Evolutionary conservation across 2,797 vertebrate genomes (phyloP).

Genomic region (Sebastolobus altivelis): DNA sequence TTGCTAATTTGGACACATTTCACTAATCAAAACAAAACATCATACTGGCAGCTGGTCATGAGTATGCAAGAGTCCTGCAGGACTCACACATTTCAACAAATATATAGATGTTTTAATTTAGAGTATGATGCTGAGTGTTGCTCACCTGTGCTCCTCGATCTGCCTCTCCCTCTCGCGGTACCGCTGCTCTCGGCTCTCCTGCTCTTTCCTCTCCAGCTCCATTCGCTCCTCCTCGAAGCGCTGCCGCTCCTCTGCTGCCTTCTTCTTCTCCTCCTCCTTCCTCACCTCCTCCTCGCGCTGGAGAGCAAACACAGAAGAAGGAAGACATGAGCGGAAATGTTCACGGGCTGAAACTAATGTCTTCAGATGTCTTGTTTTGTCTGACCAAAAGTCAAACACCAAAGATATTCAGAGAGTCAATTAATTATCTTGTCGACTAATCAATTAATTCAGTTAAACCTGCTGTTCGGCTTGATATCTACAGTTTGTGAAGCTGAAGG

Average conservation of each 20-base stretch:
- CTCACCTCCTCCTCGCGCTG: slow-evolving; percentile 96
- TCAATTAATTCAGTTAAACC: too few species aligned
- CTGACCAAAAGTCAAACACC: too few species aligned
- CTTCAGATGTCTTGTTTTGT: too few species aligned
- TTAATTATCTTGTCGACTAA: too few species aligned
- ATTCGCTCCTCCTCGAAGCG: slow-evolving; percentile 95
- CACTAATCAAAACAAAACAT: not conserved
- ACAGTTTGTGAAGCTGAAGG: too few species aligned
- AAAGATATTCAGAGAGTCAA: too few species aligned
- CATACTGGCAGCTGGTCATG: not conserved
- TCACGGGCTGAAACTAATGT: too few species aligned
- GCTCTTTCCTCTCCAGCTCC: slow-evolving; percentile 94
- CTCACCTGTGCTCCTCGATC: slow-evolving; percentile 93
- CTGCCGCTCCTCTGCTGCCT: slow-evolving; percentile 91
- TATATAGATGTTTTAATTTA: too few species aligned
- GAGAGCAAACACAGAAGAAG: not conserved
- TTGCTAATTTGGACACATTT: not conserved
- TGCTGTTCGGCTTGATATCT: too few species aligned
- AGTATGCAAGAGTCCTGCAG: not conserved
- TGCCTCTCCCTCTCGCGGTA: slow-evolving; percentile 87
- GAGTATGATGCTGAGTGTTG: too few species aligned
- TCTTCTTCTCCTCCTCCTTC: slow-evolving; percentile 94
- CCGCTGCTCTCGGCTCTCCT: slow-evolving; percentile 90
- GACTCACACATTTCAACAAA: not conserved
- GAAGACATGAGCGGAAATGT: not conserved